phyloP scores from a whole-genome alignment of 2,113 vertebrate genomes.

The Sylvilagus bachmani region DNA sequence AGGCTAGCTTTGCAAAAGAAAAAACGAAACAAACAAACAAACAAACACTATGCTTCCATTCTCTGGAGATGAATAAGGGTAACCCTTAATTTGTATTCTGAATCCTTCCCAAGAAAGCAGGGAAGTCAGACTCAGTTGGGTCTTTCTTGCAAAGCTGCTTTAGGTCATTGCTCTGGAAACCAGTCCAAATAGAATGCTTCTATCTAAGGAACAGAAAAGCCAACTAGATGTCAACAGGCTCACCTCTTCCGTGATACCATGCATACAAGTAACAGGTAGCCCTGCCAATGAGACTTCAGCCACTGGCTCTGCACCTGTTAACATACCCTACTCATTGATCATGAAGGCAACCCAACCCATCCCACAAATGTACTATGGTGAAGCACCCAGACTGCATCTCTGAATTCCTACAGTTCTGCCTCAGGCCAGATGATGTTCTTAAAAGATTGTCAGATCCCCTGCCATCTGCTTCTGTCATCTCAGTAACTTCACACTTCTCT shows the following conservation, averaged over 20 bases:
- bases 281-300: not conserved
- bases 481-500: conserved; percentile 17
- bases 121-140: not conserved
- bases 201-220: conserved; percentile 47
- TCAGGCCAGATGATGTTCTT: not conserved
- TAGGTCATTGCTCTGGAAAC: conserved; percentile 24
- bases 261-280: not conserved
- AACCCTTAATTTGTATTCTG: not conserved
- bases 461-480: conserved; percentile 13
- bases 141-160: conserved; percentile 63
- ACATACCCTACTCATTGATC: not conserved
- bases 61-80: not conserved
- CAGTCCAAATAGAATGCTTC: not conserved
- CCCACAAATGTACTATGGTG: not conserved
- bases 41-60: not conserved
- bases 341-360: not conserved
- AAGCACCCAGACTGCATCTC: not conserved
- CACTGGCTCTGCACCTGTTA: not conserved
- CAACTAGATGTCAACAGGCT: not conserved
- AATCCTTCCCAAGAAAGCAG: conserved; percentile 19
- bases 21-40: not conserved
- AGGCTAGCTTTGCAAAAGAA: not conserved
- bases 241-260: not conserved
- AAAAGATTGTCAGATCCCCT: not conserved
- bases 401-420: not conserved